Conservation (phyloP, 2,113 vertebrate species). For the Nicator chloris region DNA sequence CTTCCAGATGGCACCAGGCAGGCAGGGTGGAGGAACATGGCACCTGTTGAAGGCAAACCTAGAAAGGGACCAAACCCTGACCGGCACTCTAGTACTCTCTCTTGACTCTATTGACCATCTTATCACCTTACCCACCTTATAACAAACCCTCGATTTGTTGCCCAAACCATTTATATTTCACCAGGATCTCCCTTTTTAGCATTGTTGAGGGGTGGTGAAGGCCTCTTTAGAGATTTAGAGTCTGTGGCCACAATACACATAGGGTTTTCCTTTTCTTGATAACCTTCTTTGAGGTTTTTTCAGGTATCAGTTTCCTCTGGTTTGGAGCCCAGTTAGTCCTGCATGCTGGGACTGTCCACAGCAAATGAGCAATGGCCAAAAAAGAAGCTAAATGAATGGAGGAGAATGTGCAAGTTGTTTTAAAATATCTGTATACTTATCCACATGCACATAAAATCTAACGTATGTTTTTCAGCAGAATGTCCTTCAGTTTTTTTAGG, state of each 20-base stretch:
- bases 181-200: neutral
- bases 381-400: neutral
- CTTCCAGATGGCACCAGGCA: neutral
- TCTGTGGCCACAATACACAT: neutral
- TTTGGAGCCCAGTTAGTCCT: neutral
- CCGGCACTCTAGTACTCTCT: neutral
- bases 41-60: neutral
- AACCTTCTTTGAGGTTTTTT: fast-evolving
- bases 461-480: neutral
- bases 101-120: no score
- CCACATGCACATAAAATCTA: neutral
- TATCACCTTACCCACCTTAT: neutral
- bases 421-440: neutral
- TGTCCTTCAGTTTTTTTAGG: neutral
- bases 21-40: neutral
- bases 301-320: neutral
- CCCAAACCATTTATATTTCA: neutral
- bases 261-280: neutral
- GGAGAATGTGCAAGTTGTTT: neutral
- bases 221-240: neutral
- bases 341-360: neutral
- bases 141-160: neutral
- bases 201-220: neutral
- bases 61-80: neutral
- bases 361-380: neutral